Base-by-base conservation (phyloP, 2,888 invertebrate genomes). In the Mylabris sibirica region DNA sequence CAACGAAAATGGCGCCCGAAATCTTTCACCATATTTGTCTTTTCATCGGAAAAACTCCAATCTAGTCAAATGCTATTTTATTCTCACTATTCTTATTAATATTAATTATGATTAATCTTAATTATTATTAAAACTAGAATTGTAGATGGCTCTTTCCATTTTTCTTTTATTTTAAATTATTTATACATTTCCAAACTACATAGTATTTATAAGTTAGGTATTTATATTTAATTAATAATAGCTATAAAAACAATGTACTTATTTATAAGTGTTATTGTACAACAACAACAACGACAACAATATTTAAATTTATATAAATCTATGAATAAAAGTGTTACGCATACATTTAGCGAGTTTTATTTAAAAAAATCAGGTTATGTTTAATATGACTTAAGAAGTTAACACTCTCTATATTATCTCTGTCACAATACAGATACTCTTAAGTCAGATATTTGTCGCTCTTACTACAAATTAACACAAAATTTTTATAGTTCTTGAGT, bases 191-290 rank as follows among this genome's bases (percentile, higher is more conserved):
- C 66, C 69, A 30, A 61, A 66, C n/a, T n/a, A 26, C 53, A n/a
- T 79, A 79, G 79, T 79, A 79, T 79, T 79, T 79, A 78, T 77
- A 75, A 76, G 72, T 73, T 79, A 78, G 76, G 79, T 78, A 79
- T 79, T 78, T 77, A 76, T 79, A 78, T 76, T 49, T n/a, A 38
- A 30, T 30, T 30, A 74, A 69, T 74, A 75, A 76, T 77, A 74
- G 78, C 70, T 76, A 24, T 41, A 61, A 59, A 34, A 34, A 64
- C 12, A 74, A 75, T 78, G 78, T 80, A 80, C 80, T 79, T 80
- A 79, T 79, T 78, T 78, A 79, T 78, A 77, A 20, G 8, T 49
- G 49, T 77, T 74, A 65, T 57, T 64, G 35, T 57, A 66, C 60
- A 64, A 66, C 14, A 30, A 30, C 30, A 30, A 30, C 8, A 8